Base-by-base conservation (phyloP, 64 coral and sea anemone species). In the Platygyra sinensis region DNA sequence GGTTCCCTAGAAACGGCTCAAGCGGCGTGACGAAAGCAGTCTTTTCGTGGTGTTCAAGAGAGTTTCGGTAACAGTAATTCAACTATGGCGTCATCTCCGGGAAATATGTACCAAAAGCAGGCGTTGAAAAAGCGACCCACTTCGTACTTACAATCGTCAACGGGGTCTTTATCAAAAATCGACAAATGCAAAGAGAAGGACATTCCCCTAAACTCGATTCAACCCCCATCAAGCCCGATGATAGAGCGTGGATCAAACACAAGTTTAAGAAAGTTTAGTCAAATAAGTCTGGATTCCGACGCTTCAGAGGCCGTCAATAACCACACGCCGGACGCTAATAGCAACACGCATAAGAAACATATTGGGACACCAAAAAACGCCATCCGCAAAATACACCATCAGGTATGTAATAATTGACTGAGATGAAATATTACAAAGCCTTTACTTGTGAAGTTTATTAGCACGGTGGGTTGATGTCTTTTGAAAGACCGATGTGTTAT, bases 181-280 rank as follows among this genome's bases (percentile, higher is more conserved):
- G 81, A 85, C 12, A 50, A 67, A 49, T 50, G 67, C 33, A 65
- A 83, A 62, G 80, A 83, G 20, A 83, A 46, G 17, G 81, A 85
- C 39, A 85, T 71, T 10, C 32, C 62, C 64, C 27, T 85, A 50
- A 69, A 67, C 38, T 69, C 65, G n/a, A 28, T 10, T 16, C 59
- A 60, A 12, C 39, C 4, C 2, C 81, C 81, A 18, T 22, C 62
- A 10, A 85, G 81, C 12, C 81, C 81, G 10, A 16, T 22, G 60
- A 69, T 52, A 0, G 18, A 52, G 22, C 32, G 42, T 46, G 42
- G 81, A 71, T 85, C 81, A 51, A 69, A 69, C 65, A 20, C 13
- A n/a, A 71, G 38, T 12, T 71, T 85, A 32, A 71, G 81, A 71
- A 85, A 85, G 32, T 85, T 85, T 18, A 85, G 81, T 72, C 63